Evolutionary conservation across 2,113 vertebrate species (phyloP), one percentile per base, ranked within the genome.

Genomic region (Brachyhypopomus occidentalis): DNA sequence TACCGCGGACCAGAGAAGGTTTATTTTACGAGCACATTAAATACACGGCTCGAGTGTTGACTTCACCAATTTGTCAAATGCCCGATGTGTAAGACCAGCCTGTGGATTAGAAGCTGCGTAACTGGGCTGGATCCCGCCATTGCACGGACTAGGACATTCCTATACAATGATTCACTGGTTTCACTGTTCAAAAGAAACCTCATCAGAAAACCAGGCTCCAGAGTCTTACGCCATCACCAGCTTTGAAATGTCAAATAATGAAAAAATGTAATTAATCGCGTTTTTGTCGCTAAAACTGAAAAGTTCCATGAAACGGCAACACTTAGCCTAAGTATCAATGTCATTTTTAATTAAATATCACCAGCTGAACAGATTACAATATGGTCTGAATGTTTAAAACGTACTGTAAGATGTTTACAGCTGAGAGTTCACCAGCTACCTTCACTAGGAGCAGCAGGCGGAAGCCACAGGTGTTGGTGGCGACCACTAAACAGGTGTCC

Each of bases 121-220:
- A 55, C 72, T 70, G 62, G 30, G 45, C 7, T 25, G 70, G 60
- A 62, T 55, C 52, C 23, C 34, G 69, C 2, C 52, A 38, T 0
- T 20, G 70, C n/a, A 69, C 69, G 78, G 5, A 71, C 38, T 14
- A 58, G 22, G 30, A 30, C 74, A 81, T 84, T 25, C 52, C 36
- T 81, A 48, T 36, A 6, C 27, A 41, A 27, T 84, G 83, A 81
- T 36, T 81, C 75, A 78, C 62, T 4, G 59, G 74, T 69, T 84
- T 80, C 73, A 80, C 55, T 71, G 22, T 5, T 20, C n/a, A 38
- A 5, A 67, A 67, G 64, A 67, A 67, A 67, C 64, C 27, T n/a
- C 64, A 3, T 20, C 30, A 38, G 5, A 36, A 30, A 30, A 70
- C 8, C 66, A 22, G 8, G 4, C 2, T 5, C 19, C 30, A 38